Base-by-base conservation (phyloP, 2,797 vertebrate species). In the Hafferia zeledoni region DNA sequence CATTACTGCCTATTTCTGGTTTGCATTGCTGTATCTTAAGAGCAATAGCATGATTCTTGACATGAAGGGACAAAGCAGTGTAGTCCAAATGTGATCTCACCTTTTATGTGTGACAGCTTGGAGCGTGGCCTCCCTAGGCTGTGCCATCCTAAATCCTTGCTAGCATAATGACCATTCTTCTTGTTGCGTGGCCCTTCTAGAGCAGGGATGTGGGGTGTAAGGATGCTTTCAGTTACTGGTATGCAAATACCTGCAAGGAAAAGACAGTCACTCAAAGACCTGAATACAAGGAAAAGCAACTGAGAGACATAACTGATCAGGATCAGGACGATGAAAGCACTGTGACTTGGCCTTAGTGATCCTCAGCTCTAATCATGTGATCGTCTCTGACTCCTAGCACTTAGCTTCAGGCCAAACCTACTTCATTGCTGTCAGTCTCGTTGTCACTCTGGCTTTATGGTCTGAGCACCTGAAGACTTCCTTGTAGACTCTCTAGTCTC, bases 121-220 rank as follows among this genome's bases (percentile, higher is more conserved):
- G 98, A 91, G 9, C 99, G 98, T 1, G 97, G 77, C 95, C 99
- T 99, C 65, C 98, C 98, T 27, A 97, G 96, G 96, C 98, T 99
- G 92, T 98, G 99, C 99, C 99, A 99, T 83, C 97, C 98, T 78
- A 99, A 97, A 90, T 99, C 99, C 80, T 99, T 99, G 97, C 97
- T 97, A 27, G 98, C 90, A 25, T 98, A 98, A 35, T 98, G 98
- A 27, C 97, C 90, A 0, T 97, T 98, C 91, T 98, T 98, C 77
- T 98, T 99, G 92, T 98, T 98, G 64, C 98, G 98, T 43, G 96
- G 95, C 70, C 99, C 98, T 35, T 99, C 99, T 67, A 99, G 94
- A 55, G 98, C 98, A 33, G 99, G 98, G 96, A 99, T 99, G 96
- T 99, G 99, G 93, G 99, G 98, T 1, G 99, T 99, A 64, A 99